Conservation (phyloP, 2,113 vertebrate genomes). For the Perca schrenkii region DNA sequence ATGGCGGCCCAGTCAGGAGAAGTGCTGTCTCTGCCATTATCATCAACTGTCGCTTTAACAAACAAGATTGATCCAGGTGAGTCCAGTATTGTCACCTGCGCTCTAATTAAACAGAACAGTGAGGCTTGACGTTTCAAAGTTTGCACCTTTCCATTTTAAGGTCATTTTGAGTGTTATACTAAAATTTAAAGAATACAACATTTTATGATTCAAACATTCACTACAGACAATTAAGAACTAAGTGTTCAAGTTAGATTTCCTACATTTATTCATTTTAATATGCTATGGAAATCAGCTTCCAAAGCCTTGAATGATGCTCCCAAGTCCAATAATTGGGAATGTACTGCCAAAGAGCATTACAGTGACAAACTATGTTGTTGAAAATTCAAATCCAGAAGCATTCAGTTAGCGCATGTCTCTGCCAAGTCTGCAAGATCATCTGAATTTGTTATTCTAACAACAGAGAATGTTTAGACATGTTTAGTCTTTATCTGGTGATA, state of each 20-base stretch:
- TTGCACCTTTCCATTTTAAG: not conserved
- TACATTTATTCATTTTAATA: not conserved
- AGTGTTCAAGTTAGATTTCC: not conserved
- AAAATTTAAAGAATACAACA: not conserved
- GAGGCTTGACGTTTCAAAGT: not conserved
- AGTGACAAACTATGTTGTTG: conserved; percentile 10
- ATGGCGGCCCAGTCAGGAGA: conserved; percentile 4
- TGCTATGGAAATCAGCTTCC: not conserved
- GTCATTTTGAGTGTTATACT: not conserved
- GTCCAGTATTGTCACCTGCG: not conserved
- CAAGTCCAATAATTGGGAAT: not conserved
- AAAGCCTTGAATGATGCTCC: conserved; percentile 2
- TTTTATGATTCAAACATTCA: not conserved
- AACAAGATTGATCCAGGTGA: conserved; percentile 17
- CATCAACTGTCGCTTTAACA: conserved; percentile 32
- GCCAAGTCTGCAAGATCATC: not conserved
- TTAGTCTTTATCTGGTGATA: conserved; percentile 3
- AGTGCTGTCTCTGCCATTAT: conserved; percentile 12
- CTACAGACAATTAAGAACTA: not conserved
- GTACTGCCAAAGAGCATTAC: not conserved
- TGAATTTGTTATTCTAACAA: not conserved
- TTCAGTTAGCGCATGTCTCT: not conserved
- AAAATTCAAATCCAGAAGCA: conserved; percentile 7
- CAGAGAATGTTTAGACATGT: conserved; percentile 8
- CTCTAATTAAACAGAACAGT: conserved; percentile 20